Evolutionary conservation across 2,888 invertebrate genomes (phyloP), one percentile per base, ranked within the genome.

Genomic region (Melanotus villosus): DNA sequence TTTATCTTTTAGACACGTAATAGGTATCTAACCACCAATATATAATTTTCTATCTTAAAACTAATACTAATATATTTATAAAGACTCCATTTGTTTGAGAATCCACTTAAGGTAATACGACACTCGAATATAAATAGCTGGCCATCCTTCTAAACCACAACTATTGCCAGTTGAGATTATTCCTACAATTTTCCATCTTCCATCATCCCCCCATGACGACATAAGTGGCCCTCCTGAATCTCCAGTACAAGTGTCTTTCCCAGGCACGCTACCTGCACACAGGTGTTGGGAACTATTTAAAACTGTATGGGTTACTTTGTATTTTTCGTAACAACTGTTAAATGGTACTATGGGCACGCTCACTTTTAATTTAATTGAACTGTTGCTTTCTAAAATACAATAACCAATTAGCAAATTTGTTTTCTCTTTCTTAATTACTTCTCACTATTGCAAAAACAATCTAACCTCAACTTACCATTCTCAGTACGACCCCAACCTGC

Each of bases 221-320:
- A 93, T 92, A 1, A 93, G 83, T 0, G 93, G 93, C 0, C 93
- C 93, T 0, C 93, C 93, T 0, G 92, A 92, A 76, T 93, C 93
- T 0, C 93, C 93, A 10, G 85, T 86, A 77, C 93, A 93, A 0
- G 92, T 89, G 76, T 93, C 93, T 75, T 90, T 86, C 1, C 88
- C 88, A 62, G 84, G 87, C 26, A 86, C 85, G 0, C 93, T 93
- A 1, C 93, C 93, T 6, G 92, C 93, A 77, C 93, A 93, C 0
- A 93, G 77, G 74, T 91, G 91, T 16, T 92, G 92, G 14, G 85
- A 87, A 0, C 88, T 84, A 0, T 85, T 85, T 26, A 91, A 79
- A 1, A 80, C 78, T 0, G 90, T 87, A 0, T 86, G 86, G 2
- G 88, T 82, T 0, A 80, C 76, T 9, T 81, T 80, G 76, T 90